Conservation (phyloP, 2,113 vertebrate genomes). For the Cyanoliseus patagonus region DNA sequence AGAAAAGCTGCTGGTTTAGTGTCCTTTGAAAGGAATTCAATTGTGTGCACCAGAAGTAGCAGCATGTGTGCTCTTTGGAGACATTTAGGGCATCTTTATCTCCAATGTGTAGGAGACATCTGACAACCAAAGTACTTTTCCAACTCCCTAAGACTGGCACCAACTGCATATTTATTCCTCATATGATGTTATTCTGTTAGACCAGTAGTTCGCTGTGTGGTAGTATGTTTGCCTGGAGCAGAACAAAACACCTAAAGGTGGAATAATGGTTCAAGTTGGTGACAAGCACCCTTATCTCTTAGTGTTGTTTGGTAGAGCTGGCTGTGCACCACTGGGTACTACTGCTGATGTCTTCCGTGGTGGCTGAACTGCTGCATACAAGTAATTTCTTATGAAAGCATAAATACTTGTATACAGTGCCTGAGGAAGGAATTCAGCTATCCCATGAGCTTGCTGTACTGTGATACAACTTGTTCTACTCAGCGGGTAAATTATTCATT, state of each 20-base stretch:
- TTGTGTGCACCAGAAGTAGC: not conserved
- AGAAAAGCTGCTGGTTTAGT: not conserved
- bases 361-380: not conserved
- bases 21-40: not conserved
- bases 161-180: not conserved
- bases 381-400: not conserved
- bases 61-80: rapidly evolving
- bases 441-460: not conserved
- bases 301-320: rapidly evolving
- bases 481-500: not conserved
- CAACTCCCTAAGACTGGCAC: no score
- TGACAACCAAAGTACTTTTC: not conserved
- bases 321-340: not conserved
- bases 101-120: not conserved
- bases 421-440: not conserved
- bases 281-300: not conserved
- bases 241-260: not conserved
- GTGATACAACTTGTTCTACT: not conserved
- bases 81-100: not conserved
- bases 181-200: not conserved
- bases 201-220: not conserved
- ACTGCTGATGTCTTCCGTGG: not conserved
- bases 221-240: no score
- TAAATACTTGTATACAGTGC: not conserved
- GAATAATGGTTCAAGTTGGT: rapidly evolving